Conservation (phyloP, 2,888 invertebrate genomes). For the Drosophila koepferae region DNA sequence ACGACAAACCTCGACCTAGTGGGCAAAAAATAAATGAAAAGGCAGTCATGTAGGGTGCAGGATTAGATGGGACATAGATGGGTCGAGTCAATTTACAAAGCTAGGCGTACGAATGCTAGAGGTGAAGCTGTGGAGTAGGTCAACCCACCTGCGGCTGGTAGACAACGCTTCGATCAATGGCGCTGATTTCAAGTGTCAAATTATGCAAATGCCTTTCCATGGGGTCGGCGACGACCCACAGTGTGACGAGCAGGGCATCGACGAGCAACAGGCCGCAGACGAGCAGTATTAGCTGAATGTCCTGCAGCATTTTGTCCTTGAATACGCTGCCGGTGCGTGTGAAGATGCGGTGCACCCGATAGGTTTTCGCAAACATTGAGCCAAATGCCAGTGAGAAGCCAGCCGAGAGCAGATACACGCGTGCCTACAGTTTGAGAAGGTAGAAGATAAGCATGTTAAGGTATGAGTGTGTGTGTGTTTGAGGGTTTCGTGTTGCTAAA, state of each 20-base stretch:
- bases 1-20: slow-evolving; percentile 94
- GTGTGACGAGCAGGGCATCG: slow-evolving; percentile 92
- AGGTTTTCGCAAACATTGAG: slow-evolving; percentile 97
- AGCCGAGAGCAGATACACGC: slow-evolving; percentile 94
- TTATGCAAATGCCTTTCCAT: slow-evolving; percentile 94
- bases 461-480: slow-evolving; percentile 19
- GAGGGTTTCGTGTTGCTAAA: slow-evolving; percentile 38
- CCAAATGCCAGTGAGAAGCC: slow-evolving; percentile 97
- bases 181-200: slow-evolving; percentile 91
- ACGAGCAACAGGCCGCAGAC: slow-evolving; percentile 93
- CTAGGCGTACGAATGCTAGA: background rate
- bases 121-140: background rate
- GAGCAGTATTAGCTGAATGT: slow-evolving; percentile 93
- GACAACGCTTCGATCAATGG: slow-evolving; percentile 91
- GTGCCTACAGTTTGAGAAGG: slow-evolving; percentile 87
- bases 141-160: slow-evolving; percentile 93
- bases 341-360: slow-evolving; percentile 96
- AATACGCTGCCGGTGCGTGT: slow-evolving; percentile 93
- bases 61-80: slow-evolving; percentile 4
- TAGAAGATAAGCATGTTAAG: background rate
- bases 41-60: slow-evolving; percentile 46
- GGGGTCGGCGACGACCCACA: slow-evolving; percentile 95
- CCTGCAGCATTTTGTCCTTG: slow-evolving; percentile 95
- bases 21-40: background rate
- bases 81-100: slow-evolving; percentile 36